Base-by-base conservation (phyloP, 2,113 vertebrate genomes). In the Eubucco bourcierii region DNA sequence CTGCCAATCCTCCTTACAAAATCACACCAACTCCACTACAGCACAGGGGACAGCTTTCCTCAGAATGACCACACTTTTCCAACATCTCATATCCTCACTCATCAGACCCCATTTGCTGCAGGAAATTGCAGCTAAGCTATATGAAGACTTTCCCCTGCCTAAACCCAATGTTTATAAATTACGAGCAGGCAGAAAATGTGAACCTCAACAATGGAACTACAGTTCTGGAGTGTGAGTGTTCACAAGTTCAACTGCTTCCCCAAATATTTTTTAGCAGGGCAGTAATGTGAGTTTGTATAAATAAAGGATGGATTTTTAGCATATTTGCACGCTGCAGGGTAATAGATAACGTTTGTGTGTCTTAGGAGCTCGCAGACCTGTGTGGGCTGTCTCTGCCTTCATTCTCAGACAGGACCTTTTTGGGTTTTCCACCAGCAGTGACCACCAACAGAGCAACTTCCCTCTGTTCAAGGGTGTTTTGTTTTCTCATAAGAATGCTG, bases 261-360 rank as follows among this genome's bases (percentile, higher is more conserved):
- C 82, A 93, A 94, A 56, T 67, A 77, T 27, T 71, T 88, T 87
- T 81, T 71, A 68, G 66, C 15, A 5, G 20, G 64, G 59, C 80
- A 87, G 90, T 95, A 90, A 86, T 75, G 77, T 37, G 89, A 91
- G 66, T 95, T 90, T 92, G 46, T 86, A 72, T 94, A 95, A 96
- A 94, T 60, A 81, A 81, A 86, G 78, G 66, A 87, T 41, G 34
- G 20, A 78, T 94, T 80, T 94, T 94, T 93, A 88, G 87, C 75
- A 84, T 86, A 82, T 93, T 87, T 55, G 33, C 75, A 56, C 25
- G 66, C 41, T 92, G 82, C 85, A 88, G 61, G 73, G 66, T 65
- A 75, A 91, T 80, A 90, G 67, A 73, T 93, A 86, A 79, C 1
- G 34, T 86, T 92, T 92, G 67, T 94, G 29, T 89, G 64, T 63